Base-by-base conservation (phyloP, 2,113 vertebrate genomes). In the Arenaria interpres region DNA sequence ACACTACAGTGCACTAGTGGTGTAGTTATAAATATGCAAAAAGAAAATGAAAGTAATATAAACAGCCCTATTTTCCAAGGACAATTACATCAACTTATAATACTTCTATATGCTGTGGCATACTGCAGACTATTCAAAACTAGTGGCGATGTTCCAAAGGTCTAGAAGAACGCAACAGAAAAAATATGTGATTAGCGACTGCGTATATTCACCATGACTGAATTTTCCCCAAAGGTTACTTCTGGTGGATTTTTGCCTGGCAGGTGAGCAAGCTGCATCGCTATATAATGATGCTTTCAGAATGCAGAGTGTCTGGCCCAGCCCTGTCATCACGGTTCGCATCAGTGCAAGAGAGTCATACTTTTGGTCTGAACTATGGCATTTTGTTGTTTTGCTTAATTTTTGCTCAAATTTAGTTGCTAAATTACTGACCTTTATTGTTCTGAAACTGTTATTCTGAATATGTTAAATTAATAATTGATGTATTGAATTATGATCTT, bases 21-120 rank as follows among this genome's bases (percentile, higher is more conserved):
- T 74, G 64, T 68, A 41, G 69, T 93, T 95, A 95, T 85, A 96
- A 96, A 97, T 95, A 97, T 91, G 93, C 8, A 3, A 81, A 93
- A 59, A 66, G 57, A 91, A 93, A 96, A 79, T n/a, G 27, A 53
- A 92, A 94, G 45, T 85, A 73, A 73, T 81, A 77, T 8, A 56
- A 92, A 67, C 67, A 91, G 30, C 43, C 64, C 13, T 78, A 23
- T 92, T 95, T 93, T 95, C 57, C 2, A 22, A 78, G 74, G 82
- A 78, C 79, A 84, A 28, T 84, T 84, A 48, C 48, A 81, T 75
- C 62, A 39, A 73, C 37, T 45, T 68, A 22, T 9, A 78, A 59
- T 66, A 39, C 33, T 71, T 87, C 21, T 28, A 3, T 68, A n/a
- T 72, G 35, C 86, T 81, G 56, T 89, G 80, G 45, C 7, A 21